These are phyloP conservation scores for Syndactyla subalaris DNA, from an alignment of 2,797 vertebrate genomes.

Conservation along the genomic window DNA sequence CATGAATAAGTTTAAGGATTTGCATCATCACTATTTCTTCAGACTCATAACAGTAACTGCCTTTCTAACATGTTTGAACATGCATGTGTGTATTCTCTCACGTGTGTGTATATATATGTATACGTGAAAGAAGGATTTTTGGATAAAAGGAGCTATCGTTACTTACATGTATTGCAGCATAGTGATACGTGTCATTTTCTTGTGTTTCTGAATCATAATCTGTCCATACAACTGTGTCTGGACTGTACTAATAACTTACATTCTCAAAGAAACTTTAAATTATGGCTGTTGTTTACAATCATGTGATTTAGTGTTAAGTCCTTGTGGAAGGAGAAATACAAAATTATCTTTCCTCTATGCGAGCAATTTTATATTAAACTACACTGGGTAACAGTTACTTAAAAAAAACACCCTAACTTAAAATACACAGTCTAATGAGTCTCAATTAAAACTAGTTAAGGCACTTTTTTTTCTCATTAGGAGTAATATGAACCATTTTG, in stretches of 20 bases:
- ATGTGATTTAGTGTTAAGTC: neutral
- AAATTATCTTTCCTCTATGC: neutral
- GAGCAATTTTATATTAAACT: neutral
- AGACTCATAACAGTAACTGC: neutral
- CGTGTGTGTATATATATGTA: neutral
- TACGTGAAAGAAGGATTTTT: neutral
- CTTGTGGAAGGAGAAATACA: neutral
- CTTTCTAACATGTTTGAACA: neutral
- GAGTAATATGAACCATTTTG: neutral
- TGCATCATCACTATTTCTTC: neutral
- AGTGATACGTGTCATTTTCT: neutral
- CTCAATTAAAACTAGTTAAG: neutral
- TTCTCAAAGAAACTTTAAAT: neutral
- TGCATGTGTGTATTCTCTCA: neutral
- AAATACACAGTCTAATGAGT: neutral
- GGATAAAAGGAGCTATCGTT: neutral
- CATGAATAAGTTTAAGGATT: neutral
- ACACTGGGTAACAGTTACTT: neutral
- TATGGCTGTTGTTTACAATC: rapidly evolving
- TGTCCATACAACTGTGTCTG: neutral
- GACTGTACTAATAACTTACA: neutral
- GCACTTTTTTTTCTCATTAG: neutral
- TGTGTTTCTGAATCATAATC: neutral
- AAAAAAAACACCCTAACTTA: neutral
- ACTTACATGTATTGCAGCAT: neutral